Conservation (phyloP, 2,888 invertebrate genomes). For the Dioctria linearis region DNA sequence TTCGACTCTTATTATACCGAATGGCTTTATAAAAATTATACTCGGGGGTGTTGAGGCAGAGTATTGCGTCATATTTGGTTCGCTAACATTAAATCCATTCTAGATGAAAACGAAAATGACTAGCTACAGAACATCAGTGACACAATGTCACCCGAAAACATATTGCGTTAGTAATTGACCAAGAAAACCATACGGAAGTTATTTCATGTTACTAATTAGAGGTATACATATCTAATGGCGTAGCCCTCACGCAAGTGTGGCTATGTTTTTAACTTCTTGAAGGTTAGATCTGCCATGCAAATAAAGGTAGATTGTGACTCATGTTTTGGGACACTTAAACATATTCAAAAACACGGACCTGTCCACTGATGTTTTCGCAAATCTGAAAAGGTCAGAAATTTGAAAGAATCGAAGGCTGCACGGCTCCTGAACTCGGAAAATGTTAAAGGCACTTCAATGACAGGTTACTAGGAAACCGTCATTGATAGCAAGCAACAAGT, state of each 20-base stretch:
- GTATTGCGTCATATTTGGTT: background rate
- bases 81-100: background rate
- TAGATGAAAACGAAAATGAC: background rate
- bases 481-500: background rate
- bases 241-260: no score
- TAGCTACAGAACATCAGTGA: background rate
- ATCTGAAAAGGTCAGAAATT: slow-evolving; percentile 10
- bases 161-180: background rate
- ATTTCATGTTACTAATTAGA: background rate
- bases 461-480: background rate
- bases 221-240: background rate
- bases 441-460: slow-evolving; percentile 28
- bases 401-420: slow-evolving; percentile 21
- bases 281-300: background rate
- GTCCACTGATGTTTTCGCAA: background rate
- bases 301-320: background rate
- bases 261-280: background rate
- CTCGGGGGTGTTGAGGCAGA: background rate
- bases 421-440: slow-evolving; percentile 17
- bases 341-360: background rate
- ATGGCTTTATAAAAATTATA: background rate
- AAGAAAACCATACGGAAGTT: background rate
- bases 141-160: background rate
- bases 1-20: background rate
- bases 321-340: background rate